Evolutionary conservation across 1,140 invertebrate species (phyloP).

Genomic region (Protaetia brevitarsis): DNA sequence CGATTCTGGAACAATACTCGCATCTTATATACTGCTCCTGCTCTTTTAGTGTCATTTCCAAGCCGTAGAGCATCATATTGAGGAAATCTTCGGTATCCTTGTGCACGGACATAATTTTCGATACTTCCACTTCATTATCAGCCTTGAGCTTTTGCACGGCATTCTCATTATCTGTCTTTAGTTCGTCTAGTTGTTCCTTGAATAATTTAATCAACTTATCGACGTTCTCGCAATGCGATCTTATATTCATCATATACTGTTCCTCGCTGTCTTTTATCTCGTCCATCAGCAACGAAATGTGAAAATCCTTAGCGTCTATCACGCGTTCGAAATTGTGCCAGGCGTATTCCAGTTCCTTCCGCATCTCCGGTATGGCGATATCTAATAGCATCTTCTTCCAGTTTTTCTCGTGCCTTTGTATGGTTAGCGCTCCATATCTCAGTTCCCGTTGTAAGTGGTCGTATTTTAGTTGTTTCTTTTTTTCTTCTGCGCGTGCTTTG

Average conservation of each 20-base stretch:
- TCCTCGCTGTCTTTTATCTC: slow-evolving; percentile 38
- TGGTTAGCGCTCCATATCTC: slow-evolving; percentile 35
- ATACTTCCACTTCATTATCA: slow-evolving; percentile 25
- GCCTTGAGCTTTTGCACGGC: slow-evolving; percentile 23
- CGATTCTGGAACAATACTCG: slow-evolving; percentile 41
- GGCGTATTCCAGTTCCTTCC: slow-evolving; percentile 39
- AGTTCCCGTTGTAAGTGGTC: slow-evolving; percentile 37
- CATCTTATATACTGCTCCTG: slow-evolving; percentile 33
- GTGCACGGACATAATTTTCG: slow-evolving; percentile 22
- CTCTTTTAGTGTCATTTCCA: slow-evolving; percentile 36
- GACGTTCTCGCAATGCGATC: slow-evolving; percentile 38
- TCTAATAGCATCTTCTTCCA: slow-evolving; percentile 42
- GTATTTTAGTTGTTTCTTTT: slow-evolving; percentile 33
- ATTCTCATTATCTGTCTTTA: slow-evolving; percentile 29
- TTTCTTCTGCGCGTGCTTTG: slow-evolving; percentile 29
- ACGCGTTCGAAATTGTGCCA: slow-evolving; percentile 42
- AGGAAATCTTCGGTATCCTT: slow-evolving; percentile 37
- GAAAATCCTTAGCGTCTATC: slow-evolving; percentile 43
- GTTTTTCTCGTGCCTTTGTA: slow-evolving; percentile 37
- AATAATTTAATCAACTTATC: slow-evolving; percentile 38
- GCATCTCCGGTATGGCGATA: slow-evolving; percentile 37
- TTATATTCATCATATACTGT: slow-evolving; percentile 37
- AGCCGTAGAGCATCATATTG: slow-evolving; percentile 39
- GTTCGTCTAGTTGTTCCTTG: slow-evolving; percentile 33
- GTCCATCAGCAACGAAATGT: slow-evolving; percentile 43